phyloP scores from a whole-genome alignment of 2,888 invertebrate species.

The Mesoligia furuncula region DNA sequence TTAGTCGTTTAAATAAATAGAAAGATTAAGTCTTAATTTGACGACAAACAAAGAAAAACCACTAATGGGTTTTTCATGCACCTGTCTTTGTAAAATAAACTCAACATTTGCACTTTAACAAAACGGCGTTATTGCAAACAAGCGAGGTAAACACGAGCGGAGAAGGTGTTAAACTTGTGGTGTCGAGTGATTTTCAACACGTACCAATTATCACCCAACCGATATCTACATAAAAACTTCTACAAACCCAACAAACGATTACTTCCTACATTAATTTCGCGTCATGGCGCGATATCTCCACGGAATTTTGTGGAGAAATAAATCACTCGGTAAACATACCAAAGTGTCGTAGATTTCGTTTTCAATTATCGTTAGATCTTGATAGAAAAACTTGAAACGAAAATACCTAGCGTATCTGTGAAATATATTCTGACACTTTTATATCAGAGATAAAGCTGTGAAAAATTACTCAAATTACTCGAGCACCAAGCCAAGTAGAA shows the following conservation, averaged over 20 bases:
- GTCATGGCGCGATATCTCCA: constrained; percentile 35
- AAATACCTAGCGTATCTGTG: constrained; percentile 44
- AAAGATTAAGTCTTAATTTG: constrained; percentile 45
- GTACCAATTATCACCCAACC: constrained; percentile 85
- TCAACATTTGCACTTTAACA: constrained; percentile 80
- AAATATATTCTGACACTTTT: constrained; percentile 51
- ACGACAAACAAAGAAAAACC: constrained; percentile 56
- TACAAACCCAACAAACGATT: constrained; percentile 75
- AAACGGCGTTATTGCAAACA: constrained; percentile 83
- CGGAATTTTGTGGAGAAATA: constrained; percentile 24
- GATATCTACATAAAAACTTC: constrained; percentile 81
- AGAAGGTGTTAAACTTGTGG: constrained; percentile 83
- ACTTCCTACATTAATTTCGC: constrained; percentile 74
- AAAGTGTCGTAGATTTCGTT: constrained; percentile 32
- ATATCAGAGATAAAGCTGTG: constrained; percentile 54
- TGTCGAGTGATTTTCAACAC: constrained; percentile 83
- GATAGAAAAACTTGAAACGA: constrained; percentile 44
- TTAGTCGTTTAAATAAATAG: constrained; percentile 32
- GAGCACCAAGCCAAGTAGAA: constrained; percentile 38
- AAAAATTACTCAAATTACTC: constrained; percentile 58
- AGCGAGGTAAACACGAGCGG: constrained; percentile 77
- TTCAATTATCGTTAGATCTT: constrained; percentile 58
- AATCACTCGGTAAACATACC: constrained; percentile 47
- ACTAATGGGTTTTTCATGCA: constrained; percentile 75
- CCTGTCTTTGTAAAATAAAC: constrained; percentile 78